Base-by-base conservation (phyloP, 2,888 invertebrate genomes). In the Malachius bipustulatus region DNA sequence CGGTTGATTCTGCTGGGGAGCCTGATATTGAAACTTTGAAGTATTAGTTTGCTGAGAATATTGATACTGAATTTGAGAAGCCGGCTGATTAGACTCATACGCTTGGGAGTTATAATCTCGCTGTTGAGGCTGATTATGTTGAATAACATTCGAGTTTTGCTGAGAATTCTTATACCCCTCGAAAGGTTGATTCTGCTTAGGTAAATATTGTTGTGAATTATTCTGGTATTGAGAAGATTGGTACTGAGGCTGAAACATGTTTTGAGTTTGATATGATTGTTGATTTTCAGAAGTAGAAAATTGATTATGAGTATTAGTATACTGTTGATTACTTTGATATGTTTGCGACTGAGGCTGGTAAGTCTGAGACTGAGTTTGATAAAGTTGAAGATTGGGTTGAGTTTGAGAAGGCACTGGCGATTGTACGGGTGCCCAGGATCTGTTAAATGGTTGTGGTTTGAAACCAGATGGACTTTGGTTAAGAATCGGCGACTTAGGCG, bases 361-460 rank as follows among this genome's bases (percentile, higher is more conserved):
- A 51, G 57, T 54, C 66, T 60, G 63, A n/a, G n/a, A n/a, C n/a
- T n/a, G n/a, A n/a, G n/a, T n/a, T n/a, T n/a, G n/a, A n/a, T n/a
- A n/a, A 19, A 19, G 24, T n/a, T 19, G 24, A 65, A 43, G 58
- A 52, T 47, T 32, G 15, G 31, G 34, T 26, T 36, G 38, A 44
- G 51, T 47, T 37, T 45, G 47, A 4, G 38, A 51, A 36, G 62
- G 59, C 11, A 57, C 59, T 33, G 66, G 62, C 41, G 66, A 63
- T 40, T 63, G 62, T 10, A 67, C 65, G 32, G 66, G 62, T 27
- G 65, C 62, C 67, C 67, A 67, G 47, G 42, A 56, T 57, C 50
- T 62, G 54, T 45, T 52, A 45, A 54, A 58, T 49, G 55, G 57
- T 47, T 48, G 50, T 37, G 49, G 56, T 52, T 51, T 45, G 38